phyloP scores from a whole-genome alignment of 2,113 vertebrate species.

The Alexandromys fortis region DNA sequence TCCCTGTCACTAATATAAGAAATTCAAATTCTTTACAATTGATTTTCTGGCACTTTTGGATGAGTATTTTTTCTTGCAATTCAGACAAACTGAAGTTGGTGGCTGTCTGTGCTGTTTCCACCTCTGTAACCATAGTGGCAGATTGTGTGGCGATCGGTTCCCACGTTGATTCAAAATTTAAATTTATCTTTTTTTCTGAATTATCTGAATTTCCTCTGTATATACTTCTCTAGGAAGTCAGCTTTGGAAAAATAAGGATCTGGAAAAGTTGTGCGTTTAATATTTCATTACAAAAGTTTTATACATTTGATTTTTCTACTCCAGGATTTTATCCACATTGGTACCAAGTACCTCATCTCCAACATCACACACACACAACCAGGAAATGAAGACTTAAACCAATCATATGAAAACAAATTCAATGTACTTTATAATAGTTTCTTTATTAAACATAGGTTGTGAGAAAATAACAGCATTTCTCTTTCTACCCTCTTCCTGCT shows the following conservation, averaged over 20 bases:
- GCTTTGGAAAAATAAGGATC: not conserved
- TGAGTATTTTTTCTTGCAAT: not conserved
- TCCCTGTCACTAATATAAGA: conserved; percentile 5
- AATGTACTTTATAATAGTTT: not conserved
- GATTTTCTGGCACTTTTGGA: conserved; percentile 2
- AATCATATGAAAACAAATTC: not conserved
- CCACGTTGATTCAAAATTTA: not conserved
- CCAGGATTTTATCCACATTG: not conserved
- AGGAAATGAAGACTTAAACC: not conserved
- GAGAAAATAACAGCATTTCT: not conserved
- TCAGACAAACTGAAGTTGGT: not conserved
- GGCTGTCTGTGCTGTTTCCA: not conserved
- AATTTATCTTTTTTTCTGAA: not conserved
- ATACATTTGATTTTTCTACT: not conserved
- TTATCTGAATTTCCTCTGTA: not conserved
- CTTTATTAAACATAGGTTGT: not conserved
- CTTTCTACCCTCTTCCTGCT: not conserved
- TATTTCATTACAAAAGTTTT: not conserved
- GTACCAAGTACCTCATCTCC: not conserved
- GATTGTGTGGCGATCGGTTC: not conserved
- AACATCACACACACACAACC: not conserved
- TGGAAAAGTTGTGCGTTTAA: not conserved
- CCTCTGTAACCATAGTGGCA: not conserved
- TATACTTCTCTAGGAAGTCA: not conserved
- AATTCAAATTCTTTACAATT: conserved; percentile 60